Percentiles rank a stretch among this genome's conserved stretches.
phyloP scores from a whole-genome alignment of 2,797 vertebrate genomes.

The Tokudaia tokunoshimensis region DNA sequence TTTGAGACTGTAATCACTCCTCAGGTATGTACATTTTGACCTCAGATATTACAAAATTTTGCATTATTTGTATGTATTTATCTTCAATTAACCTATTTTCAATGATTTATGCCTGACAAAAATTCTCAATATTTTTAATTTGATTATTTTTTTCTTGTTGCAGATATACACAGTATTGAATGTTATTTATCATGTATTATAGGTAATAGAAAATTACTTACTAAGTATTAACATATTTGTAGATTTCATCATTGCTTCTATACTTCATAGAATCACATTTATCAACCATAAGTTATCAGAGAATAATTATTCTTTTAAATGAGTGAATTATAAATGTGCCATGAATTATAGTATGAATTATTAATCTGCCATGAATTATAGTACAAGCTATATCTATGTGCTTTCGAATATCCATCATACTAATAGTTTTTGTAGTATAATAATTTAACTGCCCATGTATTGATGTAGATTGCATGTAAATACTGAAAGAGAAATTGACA shows the following conservation, averaged over 20 bases:
- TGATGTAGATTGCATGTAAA: neutral
- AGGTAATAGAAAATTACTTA: no score
- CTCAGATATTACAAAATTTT: neutral
- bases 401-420: neutral
- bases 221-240: neutral
- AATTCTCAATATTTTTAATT: neutral
- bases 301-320: neutral
- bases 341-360: no score
- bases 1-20: neutral
- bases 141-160: neutral
- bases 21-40: neutral
- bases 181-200: neutral
- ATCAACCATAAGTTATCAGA: neutral
- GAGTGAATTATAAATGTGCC: neutral
- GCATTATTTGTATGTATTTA: neutral
- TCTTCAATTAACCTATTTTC: neutral
- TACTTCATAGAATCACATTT: no score
- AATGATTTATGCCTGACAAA: neutral
- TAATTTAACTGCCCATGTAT: neutral
- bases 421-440: neutral
- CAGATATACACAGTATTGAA: neutral
- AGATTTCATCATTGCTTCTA: neutral
- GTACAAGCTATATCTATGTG: no score
- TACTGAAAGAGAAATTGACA: neutral
- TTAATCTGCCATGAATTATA: neutral